Evolutionary conservation across 1,140 invertebrate species (phyloP), one percentile per base, ranked within the genome.

Genomic region (Neotoxoptera formosana): DNA sequence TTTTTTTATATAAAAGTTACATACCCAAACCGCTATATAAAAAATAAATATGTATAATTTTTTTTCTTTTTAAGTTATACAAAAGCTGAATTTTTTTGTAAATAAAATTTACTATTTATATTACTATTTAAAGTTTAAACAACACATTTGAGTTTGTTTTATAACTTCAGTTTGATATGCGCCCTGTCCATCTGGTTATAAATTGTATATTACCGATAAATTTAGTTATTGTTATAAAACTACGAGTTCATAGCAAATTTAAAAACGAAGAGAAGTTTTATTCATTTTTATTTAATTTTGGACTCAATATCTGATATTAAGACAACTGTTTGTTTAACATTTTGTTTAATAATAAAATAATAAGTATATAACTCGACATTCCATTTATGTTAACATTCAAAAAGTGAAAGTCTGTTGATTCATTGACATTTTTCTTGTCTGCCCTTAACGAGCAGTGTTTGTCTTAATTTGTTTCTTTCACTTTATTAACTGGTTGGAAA

Each of bases 21-120:
- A 86, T 93, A 86, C 81, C 48, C 51, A 45, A 86, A 53, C 47
- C 81, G 91, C 91, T 93, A 93, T 93, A 93, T 84, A 93, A 93
- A 67, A 93, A 60, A 41, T 93, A 53, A 93, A 83, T 86, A 93
- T 93, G 91, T 93, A 93, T 93, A 93, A 86, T 86, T 86, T 93
- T 45, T 92, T 83, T 93, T 83, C 91, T 93, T 93, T 84, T 56
- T 93, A 93, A 93, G 91, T 93, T 93, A 93, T 84, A 93, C 81
- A 84, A 84, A 92, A 93, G 91, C 91, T 93, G 91, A 84, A 41
- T 84, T 93, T 92, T 93, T 93, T 93, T 93, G 91, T 93, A 93
- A 93, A 93, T 93, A 93, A 93, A 93, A 93, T 93, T 91, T 93
- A 93, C 91, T 93, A 93, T 93, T 93, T 93, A 93, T 93, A 93